phyloP scores from a whole-genome alignment of 1,140 invertebrate genomes.

The Drosophila pandora region DNA sequence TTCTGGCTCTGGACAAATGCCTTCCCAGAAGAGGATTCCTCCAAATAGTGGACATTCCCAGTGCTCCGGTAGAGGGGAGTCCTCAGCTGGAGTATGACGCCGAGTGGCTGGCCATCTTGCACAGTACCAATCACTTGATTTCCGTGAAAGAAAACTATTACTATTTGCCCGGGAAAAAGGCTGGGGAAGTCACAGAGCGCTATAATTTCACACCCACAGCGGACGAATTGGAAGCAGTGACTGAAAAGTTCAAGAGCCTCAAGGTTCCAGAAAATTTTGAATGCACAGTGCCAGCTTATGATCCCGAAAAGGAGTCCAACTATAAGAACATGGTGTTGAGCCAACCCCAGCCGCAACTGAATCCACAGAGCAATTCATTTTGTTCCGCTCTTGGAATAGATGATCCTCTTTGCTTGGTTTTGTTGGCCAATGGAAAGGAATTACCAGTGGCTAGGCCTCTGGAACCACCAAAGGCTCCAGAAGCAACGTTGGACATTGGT shows the following conservation, averaged over 20 bases:
- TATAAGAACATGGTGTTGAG: conserved; percentile 62
- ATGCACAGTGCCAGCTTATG: conserved; percentile 88
- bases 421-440: conserved; percentile 79
- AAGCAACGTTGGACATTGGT: background rate
- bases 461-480: background rate
- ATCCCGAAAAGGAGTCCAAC: conserved; percentile 82
- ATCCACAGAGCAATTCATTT: conserved; percentile 92
- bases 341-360: conserved; percentile 86
- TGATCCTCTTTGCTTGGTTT: conserved; percentile 88
- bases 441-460: conserved; percentile 28
- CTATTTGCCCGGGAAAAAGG: conserved; percentile 92
- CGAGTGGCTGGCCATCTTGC: conserved; percentile 97
- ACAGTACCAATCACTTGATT: conserved; percentile 94
- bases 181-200: conserved; percentile 86
- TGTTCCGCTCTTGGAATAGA: conserved; percentile 92
- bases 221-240: conserved; percentile 89
- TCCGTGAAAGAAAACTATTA: conserved; percentile 88
- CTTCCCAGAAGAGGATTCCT: conserved; percentile 94
- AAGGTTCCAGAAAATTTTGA: conserved; percentile 90
- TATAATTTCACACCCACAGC: conserved; percentile 90
- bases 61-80: conserved; percentile 65
- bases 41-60: conserved; percentile 87
- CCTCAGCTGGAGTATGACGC: conserved; percentile 92
- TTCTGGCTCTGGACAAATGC: conserved; percentile 98
- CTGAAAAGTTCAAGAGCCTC: conserved; percentile 88